Base-by-base conservation (phyloP, 2,113 vertebrate species). In the Myiopsitta monachus region DNA sequence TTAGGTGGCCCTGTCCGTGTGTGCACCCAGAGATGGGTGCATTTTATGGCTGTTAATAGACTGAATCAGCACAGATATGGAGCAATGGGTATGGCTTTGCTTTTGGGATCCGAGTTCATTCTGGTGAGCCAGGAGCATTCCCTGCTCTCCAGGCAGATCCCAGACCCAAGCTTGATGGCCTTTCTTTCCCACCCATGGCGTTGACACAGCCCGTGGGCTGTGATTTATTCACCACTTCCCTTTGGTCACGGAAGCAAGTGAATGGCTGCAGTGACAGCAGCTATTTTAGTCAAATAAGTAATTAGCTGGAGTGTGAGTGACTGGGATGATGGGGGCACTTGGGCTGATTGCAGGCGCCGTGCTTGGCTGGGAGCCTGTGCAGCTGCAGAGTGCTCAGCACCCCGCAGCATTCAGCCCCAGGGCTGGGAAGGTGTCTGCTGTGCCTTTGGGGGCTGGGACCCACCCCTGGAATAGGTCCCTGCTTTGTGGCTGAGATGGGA, bases 251-350 rank as follows among this genome's bases (percentile, higher is more conserved):
- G 30, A 67, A 95, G 79, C 67, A 38, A 43, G 21, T 18, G 69
- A 95, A 95, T 33, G 83, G 80, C 83, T 82, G 88, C 62, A 36
- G 68, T 59, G 82, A 74, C 85, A 86, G 92, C 85, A 87, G 86
- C 86, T 95, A 72, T 90, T 96, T 92, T 72, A 96, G 87, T 84
- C 86, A 83, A 80, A 75, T 79, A 63, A 90, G 57, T 84, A 87
- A 95, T 96, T 90, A 95, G 59, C 30, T 61, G 57, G 73, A 81
- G 83, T 72, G 87, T 52, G 73, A 90, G 72, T 67, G 83, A 82
- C 69, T 18, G 0, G 23, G 69, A 61, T 28, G 88, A 68, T 43
- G 62, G 74, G 85, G 76, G 33, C 83, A 86, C 88, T 81, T 51
- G 1, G n/a, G 55, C 87, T 95, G 90, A 90, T 74, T 78, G 88